Conservation (phyloP, 2,888 invertebrate species). For the Carabus problematicus region DNA sequence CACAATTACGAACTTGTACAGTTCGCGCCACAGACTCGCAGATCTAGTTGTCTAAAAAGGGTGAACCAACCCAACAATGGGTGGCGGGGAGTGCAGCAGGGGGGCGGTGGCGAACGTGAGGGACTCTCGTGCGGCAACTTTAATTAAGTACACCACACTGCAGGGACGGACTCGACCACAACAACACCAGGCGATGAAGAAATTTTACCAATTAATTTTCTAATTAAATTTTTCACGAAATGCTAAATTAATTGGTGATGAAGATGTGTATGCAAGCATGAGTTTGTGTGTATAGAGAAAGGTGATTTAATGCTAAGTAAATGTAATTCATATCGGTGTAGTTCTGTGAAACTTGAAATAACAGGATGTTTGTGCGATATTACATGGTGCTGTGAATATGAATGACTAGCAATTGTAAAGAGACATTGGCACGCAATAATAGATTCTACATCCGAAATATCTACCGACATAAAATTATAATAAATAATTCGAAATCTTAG, state of each 20-base stretch:
- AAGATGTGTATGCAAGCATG: too few relatives aligned
- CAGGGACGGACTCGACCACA: slow-evolving; percentile 20
- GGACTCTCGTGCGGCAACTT: slow-evolving; percentile 16
- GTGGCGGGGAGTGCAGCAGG: background rate
- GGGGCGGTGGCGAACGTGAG: background rate
- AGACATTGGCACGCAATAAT: too few relatives aligned
- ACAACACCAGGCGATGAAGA: background rate
- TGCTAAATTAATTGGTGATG: background rate
- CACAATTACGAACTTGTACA: slow-evolving; percentile 39
- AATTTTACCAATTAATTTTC: slow-evolving; percentile 20
- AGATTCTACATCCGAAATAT: too few relatives aligned
- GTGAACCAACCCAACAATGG: slow-evolving; percentile 3
- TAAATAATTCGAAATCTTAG: too few relatives aligned
- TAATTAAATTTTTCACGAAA: slow-evolving; percentile 5
- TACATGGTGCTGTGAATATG: too few relatives aligned
- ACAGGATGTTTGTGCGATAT: too few relatives aligned
- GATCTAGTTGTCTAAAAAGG: slow-evolving; percentile 30
- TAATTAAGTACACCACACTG: slow-evolving; percentile 34
- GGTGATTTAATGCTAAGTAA: too few relatives aligned
- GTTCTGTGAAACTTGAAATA: too few relatives aligned
- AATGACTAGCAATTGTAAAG: too few relatives aligned
- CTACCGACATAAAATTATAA: too few relatives aligned
- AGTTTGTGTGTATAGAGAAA: too few relatives aligned
- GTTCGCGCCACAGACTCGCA: slow-evolving; percentile 1
- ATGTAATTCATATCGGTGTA: too few relatives aligned